phyloP scores from a whole-genome alignment of 2,113 vertebrate species.

The Nicator chloris region DNA sequence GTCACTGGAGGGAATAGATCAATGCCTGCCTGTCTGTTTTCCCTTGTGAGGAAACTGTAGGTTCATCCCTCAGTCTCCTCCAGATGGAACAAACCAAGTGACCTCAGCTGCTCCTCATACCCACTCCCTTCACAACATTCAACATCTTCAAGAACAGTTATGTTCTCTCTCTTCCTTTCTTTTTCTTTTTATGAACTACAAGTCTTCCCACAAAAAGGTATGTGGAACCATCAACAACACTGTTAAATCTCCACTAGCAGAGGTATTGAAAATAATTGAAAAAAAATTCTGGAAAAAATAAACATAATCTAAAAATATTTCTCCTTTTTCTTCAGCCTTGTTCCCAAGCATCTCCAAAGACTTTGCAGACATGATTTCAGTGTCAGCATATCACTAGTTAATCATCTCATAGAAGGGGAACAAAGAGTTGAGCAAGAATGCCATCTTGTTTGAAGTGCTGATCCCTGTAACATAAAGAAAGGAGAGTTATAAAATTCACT shows the following conservation, averaged over 20 bases:
- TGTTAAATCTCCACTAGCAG: neutral
- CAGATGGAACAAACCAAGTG: neutral
- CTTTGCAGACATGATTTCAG: neutral
- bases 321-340: neutral
- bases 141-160: neutral
- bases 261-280: neutral
- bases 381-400: neutral
- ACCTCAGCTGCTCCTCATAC: neutral
- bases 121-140: neutral
- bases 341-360: neutral
- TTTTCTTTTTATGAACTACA: neutral
- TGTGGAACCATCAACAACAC: neutral
- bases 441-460: fast-evolving
- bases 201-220: neutral
- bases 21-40: neutral
- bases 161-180: neutral
- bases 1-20: neutral
- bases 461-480: neutral
- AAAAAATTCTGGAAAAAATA: neutral
- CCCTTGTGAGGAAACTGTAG: neutral
- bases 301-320: neutral
- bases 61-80: neutral
- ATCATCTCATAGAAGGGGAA: neutral
- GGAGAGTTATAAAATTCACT: neutral
- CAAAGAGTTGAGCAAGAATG: neutral